Conservation (phyloP, 2,797 vertebrate species). For the Bradypodion ventrale region DNA sequence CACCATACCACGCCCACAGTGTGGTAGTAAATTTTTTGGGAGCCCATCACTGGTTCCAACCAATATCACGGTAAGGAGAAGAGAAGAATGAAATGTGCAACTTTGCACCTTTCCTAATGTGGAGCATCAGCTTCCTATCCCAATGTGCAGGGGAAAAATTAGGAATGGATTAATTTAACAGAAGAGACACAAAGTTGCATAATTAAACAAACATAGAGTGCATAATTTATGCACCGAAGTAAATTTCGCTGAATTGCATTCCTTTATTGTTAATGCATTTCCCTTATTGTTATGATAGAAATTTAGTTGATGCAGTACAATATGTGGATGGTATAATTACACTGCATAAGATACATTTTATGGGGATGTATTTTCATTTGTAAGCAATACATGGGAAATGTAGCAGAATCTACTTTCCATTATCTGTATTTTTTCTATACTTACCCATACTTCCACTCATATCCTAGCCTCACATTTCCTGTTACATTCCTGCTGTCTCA, state of each 20-base stretch:
- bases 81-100: not conserved
- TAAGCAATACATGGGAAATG: slow-evolving; percentile 41
- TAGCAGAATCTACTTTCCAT: slow-evolving; percentile 24
- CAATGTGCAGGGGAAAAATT: slow-evolving; percentile 55
- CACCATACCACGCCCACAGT: too few species aligned
- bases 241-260: slow-evolving; percentile 66
- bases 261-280: slow-evolving; percentile 60
- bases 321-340: slow-evolving; percentile 66
- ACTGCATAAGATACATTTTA: slow-evolving; percentile 62
- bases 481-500: not conserved
- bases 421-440: slow-evolving; percentile 26
- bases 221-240: slow-evolving; percentile 68
- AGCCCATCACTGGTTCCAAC: too few species aligned
- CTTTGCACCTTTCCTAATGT: slow-evolving; percentile 23
- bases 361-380: slow-evolving; percentile 45
- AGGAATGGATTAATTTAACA: slow-evolving; percentile 64
- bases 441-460: slow-evolving; percentile 12
- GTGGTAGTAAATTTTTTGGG: too few species aligned
- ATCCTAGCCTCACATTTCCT: slow-evolving; percentile 2
- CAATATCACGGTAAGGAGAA: not conserved
- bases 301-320: slow-evolving; percentile 53
- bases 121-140: slow-evolving; percentile 41
- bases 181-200: slow-evolving; percentile 69
- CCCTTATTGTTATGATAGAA: slow-evolving; percentile 67
- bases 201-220: slow-evolving; percentile 37